phyloP scores from a whole-genome alignment of 2,113 vertebrate genomes.

The Alectura lathami region DNA sequence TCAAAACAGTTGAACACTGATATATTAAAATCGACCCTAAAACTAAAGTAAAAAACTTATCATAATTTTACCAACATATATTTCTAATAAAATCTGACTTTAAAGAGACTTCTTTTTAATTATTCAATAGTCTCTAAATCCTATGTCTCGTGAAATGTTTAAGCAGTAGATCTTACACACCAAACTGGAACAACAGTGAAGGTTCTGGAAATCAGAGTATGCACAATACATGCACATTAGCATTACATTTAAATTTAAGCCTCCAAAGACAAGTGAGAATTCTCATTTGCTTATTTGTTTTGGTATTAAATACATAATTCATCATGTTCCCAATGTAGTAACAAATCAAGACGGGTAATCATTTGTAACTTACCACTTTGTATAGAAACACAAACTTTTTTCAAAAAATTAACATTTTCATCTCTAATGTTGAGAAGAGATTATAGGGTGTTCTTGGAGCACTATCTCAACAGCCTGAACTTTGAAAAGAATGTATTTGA shows the following conservation, averaged over 20 bases:
- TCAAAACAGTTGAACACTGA: not conserved
- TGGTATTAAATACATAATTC: not conserved
- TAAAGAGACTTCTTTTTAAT: not conserved
- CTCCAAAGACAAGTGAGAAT: not conserved
- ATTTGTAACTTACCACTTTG: not conserved
- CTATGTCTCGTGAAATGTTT: not conserved
- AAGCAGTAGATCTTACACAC: not conserved
- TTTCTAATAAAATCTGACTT: not conserved
- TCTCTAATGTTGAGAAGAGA: not conserved
- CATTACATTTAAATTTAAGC: not conserved
- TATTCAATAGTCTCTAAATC: not conserved
- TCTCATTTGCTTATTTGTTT: not conserved
- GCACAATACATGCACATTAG: no score
- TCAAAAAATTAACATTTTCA: not conserved
- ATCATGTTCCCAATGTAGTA: fast-evolving
- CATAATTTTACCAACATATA: not conserved
- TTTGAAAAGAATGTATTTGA: not conserved
- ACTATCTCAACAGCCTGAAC: not conserved
- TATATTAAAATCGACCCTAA: not conserved
- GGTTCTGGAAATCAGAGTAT: not conserved
- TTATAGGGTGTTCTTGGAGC: not conserved
- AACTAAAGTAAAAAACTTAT: not conserved
- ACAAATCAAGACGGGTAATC: not conserved
- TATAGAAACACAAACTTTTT: not conserved
- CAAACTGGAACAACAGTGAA: not conserved